Base-by-base conservation (phyloP, 2,113 vertebrate genomes). In the Scomber scombrus region DNA sequence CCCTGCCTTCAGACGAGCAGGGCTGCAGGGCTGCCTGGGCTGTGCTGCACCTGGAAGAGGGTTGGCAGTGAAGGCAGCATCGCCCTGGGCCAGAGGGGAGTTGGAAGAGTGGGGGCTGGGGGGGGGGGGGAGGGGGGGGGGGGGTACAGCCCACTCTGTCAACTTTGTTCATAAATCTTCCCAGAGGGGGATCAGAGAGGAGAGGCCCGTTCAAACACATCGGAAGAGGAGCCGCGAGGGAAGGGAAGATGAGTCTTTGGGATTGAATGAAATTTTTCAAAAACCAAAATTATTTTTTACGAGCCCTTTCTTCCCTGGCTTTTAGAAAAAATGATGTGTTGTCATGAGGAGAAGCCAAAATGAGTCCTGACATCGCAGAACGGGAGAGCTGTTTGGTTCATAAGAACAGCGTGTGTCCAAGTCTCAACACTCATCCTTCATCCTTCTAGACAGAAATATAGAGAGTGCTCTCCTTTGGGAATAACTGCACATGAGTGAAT, bases 41-140 rank as follows among this genome's bases (percentile, higher is more conserved):
- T 75, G 63, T 61, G 18, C 65, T 91, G 88, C 94, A 95, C 94
- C 94, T 95, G 95, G 94, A 91, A 88, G 69, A 90, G 71, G 82
- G 86, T 52, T 89, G 88, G 85, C 70, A 72, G 76, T 78, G 82
- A 87, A 75, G 80, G 78, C 13, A 74, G 76, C 69, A 46, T 84
- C 16, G 91, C 94, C 92, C 85, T 75, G 63, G 90, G 94, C 82
- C 31, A 23, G 31, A 54, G 31, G 47, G 54, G n/a, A 15, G 19
- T 2, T 12, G 55, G 7, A 21, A 54, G 21, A 5, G 40, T 43
- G 46, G 19, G 23, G 16, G 14, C 5, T 43, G 9, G 29, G 62
- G 18, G 67, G 67, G 74, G 76, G 29, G 54, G 29, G 63, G 14
- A 5, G 47, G 9, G 29, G 62, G 18, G 67, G 67, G 74, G 76